Evolutionary conservation across 2,797 vertebrate genomes (phyloP).

Genomic region (Lemur catta): DNA sequence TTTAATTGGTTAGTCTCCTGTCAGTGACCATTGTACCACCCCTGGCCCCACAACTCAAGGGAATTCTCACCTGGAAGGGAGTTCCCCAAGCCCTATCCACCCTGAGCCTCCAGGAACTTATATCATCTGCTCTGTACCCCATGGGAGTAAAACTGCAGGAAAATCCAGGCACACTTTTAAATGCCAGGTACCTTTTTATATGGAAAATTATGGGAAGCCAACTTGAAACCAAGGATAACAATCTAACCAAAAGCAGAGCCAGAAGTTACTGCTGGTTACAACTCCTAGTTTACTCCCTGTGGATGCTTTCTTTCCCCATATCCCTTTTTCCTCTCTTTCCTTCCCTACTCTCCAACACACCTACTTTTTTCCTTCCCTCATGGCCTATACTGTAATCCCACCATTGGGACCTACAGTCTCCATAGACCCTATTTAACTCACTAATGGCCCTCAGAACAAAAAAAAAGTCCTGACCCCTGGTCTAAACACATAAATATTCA

Average conservation of each 20-base stretch:
- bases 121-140: neutral
- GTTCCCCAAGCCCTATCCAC: neutral
- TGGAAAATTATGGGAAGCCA: neutral
- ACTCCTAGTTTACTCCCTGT: neutral
- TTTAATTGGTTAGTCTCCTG: neutral
- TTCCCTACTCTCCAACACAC: neutral
- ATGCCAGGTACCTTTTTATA: neutral
- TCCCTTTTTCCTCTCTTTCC: neutral
- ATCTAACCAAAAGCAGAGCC: neutral
- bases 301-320: neutral
- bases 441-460: neutral
- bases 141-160: neutral
- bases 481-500: constrained; percentile 58
- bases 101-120: neutral
- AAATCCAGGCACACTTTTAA: neutral
- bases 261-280: neutral
- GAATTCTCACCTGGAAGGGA: neutral
- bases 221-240: neutral
- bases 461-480: constrained; percentile 37
- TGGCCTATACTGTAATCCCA: neutral
- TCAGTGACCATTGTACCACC: neutral
- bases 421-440: constrained; percentile 54
- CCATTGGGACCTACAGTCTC: neutral
- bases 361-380: neutral
- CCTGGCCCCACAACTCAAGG: neutral